Percentiles rank a stretch among this genome's conserved stretches.
Conservation (phyloP, 2,888 invertebrate genomes). For the Aplocera efformata region DNA sequence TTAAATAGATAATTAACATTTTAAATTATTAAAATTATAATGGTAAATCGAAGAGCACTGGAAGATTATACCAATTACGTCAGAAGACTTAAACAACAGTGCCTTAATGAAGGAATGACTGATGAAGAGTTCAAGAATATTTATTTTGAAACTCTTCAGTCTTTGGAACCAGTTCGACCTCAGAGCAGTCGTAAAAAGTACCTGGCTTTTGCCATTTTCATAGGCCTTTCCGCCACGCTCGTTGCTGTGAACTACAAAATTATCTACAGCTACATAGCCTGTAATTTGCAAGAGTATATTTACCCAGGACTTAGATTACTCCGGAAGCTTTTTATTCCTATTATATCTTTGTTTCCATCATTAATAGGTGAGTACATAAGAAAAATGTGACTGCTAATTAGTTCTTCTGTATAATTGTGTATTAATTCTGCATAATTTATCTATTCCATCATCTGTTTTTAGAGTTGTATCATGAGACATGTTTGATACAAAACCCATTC, state of each 20-base stretch:
- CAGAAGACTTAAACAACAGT: slow-evolving; percentile 78
- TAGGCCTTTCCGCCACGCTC: slow-evolving; percentile 35
- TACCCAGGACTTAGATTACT: slow-evolving; percentile 89
- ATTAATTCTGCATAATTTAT: too few species aligned
- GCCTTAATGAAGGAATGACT: slow-evolving; percentile 79
- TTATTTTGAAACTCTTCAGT: slow-evolving; percentile 67
- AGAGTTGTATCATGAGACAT: slow-evolving; percentile 92
- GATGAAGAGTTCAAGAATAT: slow-evolving; percentile 83
- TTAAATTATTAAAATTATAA: too few species aligned
- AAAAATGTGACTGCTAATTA: too few species aligned
- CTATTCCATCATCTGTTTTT: too few species aligned
- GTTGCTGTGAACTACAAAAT: slow-evolving; percentile 77
- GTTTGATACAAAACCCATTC: slow-evolving; percentile 90
- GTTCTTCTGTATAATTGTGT: too few species aligned
- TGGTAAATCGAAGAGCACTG: slow-evolving; percentile 42
- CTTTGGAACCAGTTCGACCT: slow-evolving; percentile 41
- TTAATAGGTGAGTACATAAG: slow-evolving; percentile 80
- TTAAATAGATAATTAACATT: too few species aligned
- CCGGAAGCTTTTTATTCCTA: slow-evolving; percentile 87
- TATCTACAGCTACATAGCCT: slow-evolving; percentile 83
- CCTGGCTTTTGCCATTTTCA: not conserved
- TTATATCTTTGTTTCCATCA: slow-evolving; percentile 86
- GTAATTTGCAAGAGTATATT: slow-evolving; percentile 89
- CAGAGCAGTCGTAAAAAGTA: slow-evolving; percentile 7
- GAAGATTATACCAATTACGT: slow-evolving; percentile 77